phyloP scores from a whole-genome alignment of 2,888 invertebrate species.

The Axea sp. region DNA sequence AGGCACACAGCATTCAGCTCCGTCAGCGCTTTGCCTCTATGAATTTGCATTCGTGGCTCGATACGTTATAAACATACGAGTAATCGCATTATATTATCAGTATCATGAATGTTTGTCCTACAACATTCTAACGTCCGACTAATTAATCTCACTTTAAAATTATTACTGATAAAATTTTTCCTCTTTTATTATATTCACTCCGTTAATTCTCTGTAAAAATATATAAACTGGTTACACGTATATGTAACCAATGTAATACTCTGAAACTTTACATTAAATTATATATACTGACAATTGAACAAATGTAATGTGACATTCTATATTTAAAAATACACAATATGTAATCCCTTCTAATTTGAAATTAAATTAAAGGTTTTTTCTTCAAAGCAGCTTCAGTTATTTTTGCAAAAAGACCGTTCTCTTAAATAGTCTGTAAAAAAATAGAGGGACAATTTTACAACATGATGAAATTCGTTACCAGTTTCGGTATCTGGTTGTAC shows the following conservation, averaged over 20 bases:
- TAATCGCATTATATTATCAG: slow-evolving; percentile 48
- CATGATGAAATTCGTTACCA: slow-evolving; percentile 64
- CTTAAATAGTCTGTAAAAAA: slow-evolving; percentile 43
- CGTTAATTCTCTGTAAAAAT: too few species aligned
- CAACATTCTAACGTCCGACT: slow-evolving; percentile 1
- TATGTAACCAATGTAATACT: too few species aligned
- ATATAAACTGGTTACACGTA: too few species aligned
- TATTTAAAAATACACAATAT: too few species aligned
- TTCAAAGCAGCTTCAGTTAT: too few species aligned
- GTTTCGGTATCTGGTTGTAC: slow-evolving; percentile 67
- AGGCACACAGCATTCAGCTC: slow-evolving; percentile 24
- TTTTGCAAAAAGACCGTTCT: slow-evolving; percentile 9
- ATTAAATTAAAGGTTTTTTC: too few species aligned
- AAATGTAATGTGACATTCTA: too few species aligned
- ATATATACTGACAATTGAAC: too few species aligned
- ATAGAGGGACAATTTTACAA: slow-evolving; percentile 64
- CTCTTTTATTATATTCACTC: background rate
- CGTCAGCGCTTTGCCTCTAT: slow-evolving; percentile 48
- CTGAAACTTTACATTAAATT: too few species aligned
- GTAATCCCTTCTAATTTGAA: too few species aligned
- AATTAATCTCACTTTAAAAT: too few species aligned
- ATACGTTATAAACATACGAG: slow-evolving; percentile 37
- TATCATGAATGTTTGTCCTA: slow-evolving; percentile 25
- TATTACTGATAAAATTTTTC: background rate
- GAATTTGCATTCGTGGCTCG: slow-evolving; percentile 34